A percentile compares a stretch with the other conserved stretches of the same genome.
These are phyloP conservation scores for Myrmecophaga tridactyla DNA, from an alignment of 2,113 vertebrate species.

Conservation along the genomic window DNA sequence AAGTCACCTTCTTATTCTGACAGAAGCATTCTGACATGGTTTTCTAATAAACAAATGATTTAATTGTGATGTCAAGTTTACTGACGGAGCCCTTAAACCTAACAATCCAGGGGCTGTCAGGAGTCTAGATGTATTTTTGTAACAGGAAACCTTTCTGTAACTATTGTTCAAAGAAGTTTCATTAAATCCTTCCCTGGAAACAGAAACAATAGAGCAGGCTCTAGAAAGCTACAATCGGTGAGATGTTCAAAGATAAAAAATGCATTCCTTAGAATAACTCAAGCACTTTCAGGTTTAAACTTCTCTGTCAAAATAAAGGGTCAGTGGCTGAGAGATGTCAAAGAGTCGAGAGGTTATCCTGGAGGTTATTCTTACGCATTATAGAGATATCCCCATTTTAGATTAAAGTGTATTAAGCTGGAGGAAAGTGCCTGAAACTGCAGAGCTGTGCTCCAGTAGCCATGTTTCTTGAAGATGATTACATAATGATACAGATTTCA, in stretches of 20 bases:
- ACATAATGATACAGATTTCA: too few species aligned
- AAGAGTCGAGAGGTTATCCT: too few species aligned
- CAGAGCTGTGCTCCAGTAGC: too few species aligned
- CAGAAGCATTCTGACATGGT: not conserved
- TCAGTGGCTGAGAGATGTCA: too few species aligned
- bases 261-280: not conserved
- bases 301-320: too few species aligned
- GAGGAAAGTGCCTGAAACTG: too few species aligned
- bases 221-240: fast-evolving
- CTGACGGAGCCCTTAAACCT: not conserved
- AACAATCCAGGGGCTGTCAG: not conserved
- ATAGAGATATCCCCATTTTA: too few species aligned
- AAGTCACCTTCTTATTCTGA: not conserved
- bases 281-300: too few species aligned
- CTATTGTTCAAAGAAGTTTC: slow-evolving; percentile 39
- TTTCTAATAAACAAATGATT: not conserved
- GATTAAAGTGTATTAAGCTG: too few species aligned
- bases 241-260: not conserved
- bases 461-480: too few species aligned
- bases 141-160: slow-evolving; percentile 3
- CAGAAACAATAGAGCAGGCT: not conserved
- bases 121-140: not conserved
- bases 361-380: too few species aligned
- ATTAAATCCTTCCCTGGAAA: slow-evolving; percentile 6
- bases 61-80: not conserved